Conservation (phyloP, 1,140 invertebrate species). For the Eueides isabella region DNA sequence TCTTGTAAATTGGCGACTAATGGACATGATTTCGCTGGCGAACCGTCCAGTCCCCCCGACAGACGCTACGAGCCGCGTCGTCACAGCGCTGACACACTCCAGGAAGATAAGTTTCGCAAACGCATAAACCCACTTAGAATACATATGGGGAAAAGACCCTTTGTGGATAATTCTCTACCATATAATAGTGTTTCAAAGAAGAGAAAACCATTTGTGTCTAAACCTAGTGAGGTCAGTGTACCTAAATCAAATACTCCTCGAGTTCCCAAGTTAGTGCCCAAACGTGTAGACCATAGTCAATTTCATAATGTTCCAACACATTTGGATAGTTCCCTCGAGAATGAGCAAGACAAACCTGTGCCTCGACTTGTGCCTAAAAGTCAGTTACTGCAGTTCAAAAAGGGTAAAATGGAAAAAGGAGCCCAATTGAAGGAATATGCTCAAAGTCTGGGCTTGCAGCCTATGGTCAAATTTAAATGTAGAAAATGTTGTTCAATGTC, state of each 20-base stretch:
- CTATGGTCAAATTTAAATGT: conserved; percentile 86
- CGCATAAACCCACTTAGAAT: conserved; percentile 75
- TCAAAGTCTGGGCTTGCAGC: conserved; percentile 86
- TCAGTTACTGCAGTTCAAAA: conserved; percentile 72
- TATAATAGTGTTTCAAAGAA: conserved; percentile 64
- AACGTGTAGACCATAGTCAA: conserved; percentile 59
- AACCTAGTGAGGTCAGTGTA: conserved; percentile 61
- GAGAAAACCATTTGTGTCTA: conserved; percentile 57
- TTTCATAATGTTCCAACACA: conserved; percentile 66
- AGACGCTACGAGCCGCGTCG: conserved; percentile 52
- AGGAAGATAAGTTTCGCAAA: conserved; percentile 65
- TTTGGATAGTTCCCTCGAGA: conserved; percentile 49
- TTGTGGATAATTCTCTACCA: conserved; percentile 66
- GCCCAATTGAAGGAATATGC: conserved; percentile 83
- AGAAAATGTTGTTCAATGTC: conserved; percentile 85
- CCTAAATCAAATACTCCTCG: conserved; percentile 53
- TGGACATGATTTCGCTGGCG: conserved; percentile 67
- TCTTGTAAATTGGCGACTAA: conserved; percentile 66
- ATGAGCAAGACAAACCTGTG: conserved; percentile 72
- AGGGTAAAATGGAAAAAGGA: conserved; percentile 71
- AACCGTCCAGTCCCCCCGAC: conserved; percentile 58
- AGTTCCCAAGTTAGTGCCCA: conserved; percentile 71
- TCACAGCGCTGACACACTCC: conserved; percentile 47
- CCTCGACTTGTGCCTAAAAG: conserved; percentile 76
- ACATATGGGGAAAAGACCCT: conserved; percentile 73